Evolutionary conservation across 2,888 invertebrate species (phyloP).

Genomic region (Exocentrus adspersus): DNA sequence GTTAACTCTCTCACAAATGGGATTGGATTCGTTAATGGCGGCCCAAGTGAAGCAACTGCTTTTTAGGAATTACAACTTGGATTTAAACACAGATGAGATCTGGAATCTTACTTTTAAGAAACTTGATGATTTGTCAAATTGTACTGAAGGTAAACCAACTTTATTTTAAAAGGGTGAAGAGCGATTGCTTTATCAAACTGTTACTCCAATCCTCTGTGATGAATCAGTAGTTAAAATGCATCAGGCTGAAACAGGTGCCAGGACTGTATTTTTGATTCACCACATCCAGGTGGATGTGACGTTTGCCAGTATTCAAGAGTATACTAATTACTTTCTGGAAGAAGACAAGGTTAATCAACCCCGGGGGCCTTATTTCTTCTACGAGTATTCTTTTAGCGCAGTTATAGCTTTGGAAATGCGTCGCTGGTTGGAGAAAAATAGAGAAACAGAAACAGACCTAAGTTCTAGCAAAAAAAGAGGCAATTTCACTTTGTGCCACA

Average conservation of each 20-base stretch:
- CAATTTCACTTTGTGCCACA: too few species aligned
- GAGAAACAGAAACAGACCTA: too few species aligned
- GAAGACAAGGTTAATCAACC: constrained; percentile 33
- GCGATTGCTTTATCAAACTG: not conserved
- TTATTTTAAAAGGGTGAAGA: not conserved
- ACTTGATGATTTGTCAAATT: constrained; percentile 27
- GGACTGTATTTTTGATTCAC: constrained; percentile 42
- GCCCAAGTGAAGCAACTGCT: constrained; percentile 49
- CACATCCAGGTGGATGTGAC: constrained; percentile 42
- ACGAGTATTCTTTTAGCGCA: constrained; percentile 44
- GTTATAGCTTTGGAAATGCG: constrained; percentile 37
- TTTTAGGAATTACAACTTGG: constrained; percentile 44
- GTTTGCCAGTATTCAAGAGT: constrained; percentile 28
- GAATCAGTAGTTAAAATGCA: constrained; percentile 36
- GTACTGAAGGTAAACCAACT: too few species aligned
- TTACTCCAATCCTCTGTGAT: constrained; percentile 29
- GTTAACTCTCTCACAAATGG: constrained; percentile 40
- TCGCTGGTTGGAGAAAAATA: constrained; percentile 37
- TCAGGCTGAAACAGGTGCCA: constrained; percentile 4
- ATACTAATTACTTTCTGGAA: constrained; percentile 29
- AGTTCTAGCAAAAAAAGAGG: too few species aligned
- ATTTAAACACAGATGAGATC: constrained; percentile 39
- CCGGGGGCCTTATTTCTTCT: constrained; percentile 40
- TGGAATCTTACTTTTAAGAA: constrained; percentile 40
- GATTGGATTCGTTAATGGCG: constrained; percentile 47